Evolutionary conservation across 2,797 vertebrate genomes (phyloP).

Genomic region (Pitangus sulphuratus): DNA sequence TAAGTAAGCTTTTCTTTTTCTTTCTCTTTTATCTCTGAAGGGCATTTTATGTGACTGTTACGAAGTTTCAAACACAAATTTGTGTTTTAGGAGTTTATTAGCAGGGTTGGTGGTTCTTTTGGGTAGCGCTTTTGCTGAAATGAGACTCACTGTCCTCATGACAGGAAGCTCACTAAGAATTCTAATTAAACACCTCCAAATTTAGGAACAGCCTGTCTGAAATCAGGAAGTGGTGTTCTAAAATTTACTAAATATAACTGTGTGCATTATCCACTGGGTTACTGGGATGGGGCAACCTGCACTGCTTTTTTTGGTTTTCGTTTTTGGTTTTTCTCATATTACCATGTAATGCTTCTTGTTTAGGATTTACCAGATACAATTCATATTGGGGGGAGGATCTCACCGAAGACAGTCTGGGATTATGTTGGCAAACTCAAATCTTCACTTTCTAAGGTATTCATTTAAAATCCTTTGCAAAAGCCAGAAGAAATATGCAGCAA

Average conservation of each 20-base stretch:
- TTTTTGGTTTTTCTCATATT: background rate
- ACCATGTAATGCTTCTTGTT: constrained; percentile 40
- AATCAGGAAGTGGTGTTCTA: background rate
- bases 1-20: background rate
- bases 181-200: background rate
- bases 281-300: background rate
- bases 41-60: background rate
- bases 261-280: background rate
- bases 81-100: background rate
- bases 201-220: background rate
- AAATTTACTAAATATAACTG: background rate
- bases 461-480: constrained; percentile 16
- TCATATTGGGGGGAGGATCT: constrained; percentile 94
- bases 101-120: background rate
- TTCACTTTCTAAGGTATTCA: constrained; percentile 90
- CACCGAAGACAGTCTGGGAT: constrained; percentile 96
- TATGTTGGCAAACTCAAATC: constrained; percentile 95
- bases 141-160: rapidly evolving
- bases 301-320: background rate
- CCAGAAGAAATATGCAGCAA: background rate
- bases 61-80: background rate
- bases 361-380: constrained; percentile 97
- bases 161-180: background rate
- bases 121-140: background rate
- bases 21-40: background rate